A percentile compares a stretch with the other conserved stretches of the same genome.
phyloP scores from a whole-genome alignment of 1,140 invertebrate species.

The Lasaia peninsularis region DNA sequence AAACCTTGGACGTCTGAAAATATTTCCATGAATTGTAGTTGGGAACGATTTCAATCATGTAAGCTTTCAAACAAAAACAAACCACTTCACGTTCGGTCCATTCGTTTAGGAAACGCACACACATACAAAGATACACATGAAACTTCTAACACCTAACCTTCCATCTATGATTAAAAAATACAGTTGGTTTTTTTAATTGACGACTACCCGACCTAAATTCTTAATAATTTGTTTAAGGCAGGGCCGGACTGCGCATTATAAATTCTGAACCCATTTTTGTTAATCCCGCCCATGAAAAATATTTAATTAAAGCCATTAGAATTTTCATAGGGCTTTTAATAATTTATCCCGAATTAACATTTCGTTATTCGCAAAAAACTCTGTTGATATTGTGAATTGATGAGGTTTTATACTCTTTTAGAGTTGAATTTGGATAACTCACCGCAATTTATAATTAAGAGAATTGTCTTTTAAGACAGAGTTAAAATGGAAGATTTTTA shows the following conservation, averaged over 20 bases:
- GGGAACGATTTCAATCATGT: too few species aligned
- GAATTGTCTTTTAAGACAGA: too few species aligned
- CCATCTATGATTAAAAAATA: neutral
- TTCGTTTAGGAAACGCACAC: too few species aligned
- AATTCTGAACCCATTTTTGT: constrained; percentile 28
- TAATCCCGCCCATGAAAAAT: constrained; percentile 17
- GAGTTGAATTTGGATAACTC: too few species aligned
- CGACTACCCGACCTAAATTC: neutral
- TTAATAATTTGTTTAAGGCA: neutral
- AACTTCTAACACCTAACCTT: too few species aligned
- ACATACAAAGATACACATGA: too few species aligned
- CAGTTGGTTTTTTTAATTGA: neutral
- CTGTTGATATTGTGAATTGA: neutral
- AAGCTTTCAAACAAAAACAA: too few species aligned
- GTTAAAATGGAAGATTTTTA: too few species aligned
- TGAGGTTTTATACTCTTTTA: neutral
- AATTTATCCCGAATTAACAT: constrained; percentile 41
- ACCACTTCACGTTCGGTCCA: too few species aligned
- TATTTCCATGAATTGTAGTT: too few species aligned
- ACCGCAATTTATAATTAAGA: too few species aligned
- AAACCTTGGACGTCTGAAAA: too few species aligned
- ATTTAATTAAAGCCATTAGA: constrained; percentile 33
- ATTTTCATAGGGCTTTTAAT: constrained; percentile 31
- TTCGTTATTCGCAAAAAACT: constrained; percentile 36
- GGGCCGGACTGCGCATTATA: constrained; percentile 15